phyloP scores from a whole-genome alignment of 2,888 invertebrate genomes.

The Euclidia mi region DNA sequence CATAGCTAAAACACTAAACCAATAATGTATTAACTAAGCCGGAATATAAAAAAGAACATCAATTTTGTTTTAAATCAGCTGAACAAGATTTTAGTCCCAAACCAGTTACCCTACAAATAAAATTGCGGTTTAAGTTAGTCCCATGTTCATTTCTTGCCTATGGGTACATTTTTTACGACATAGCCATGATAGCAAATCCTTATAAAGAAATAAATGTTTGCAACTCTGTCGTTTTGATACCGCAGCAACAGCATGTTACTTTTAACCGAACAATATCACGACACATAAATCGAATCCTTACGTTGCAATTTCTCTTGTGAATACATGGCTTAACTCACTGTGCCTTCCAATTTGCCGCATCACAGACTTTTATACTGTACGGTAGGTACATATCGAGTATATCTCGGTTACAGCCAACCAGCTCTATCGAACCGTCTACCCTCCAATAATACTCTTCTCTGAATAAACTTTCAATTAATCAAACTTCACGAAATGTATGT shows the following conservation, averaged over 20 bases:
- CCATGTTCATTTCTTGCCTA: too few species aligned
- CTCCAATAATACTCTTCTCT: constrained; percentile 16
- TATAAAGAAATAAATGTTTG: too few species aligned
- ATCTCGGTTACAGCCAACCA: constrained; percentile 4
- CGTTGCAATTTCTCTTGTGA: constrained; percentile 40
- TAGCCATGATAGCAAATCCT: too few species aligned
- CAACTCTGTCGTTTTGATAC: background rate
- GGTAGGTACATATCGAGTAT: constrained; percentile 25
- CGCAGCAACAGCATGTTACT: constrained; percentile 3
- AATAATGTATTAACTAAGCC: too few species aligned
- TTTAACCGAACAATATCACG: constrained; percentile 9
- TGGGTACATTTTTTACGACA: too few species aligned
- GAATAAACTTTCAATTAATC: constrained; percentile 23
- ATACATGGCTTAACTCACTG: constrained; percentile 47
- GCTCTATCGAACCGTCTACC: constrained; percentile 17
- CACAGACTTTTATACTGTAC: constrained; percentile 53
- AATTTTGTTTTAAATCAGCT: too few species aligned
- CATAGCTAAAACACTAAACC: too few species aligned
- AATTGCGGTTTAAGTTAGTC: too few species aligned
- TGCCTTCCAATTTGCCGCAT: constrained; percentile 68
- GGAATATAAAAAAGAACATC: too few species aligned
- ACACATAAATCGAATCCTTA: constrained; percentile 32
- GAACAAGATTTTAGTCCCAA: too few species aligned
- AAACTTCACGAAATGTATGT: constrained; percentile 21
- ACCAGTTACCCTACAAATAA: too few species aligned